These are phyloP conservation scores for Rhyacichthys aspro DNA, from an alignment of 2,797 vertebrate genomes.

Conservation along the genomic window DNA sequence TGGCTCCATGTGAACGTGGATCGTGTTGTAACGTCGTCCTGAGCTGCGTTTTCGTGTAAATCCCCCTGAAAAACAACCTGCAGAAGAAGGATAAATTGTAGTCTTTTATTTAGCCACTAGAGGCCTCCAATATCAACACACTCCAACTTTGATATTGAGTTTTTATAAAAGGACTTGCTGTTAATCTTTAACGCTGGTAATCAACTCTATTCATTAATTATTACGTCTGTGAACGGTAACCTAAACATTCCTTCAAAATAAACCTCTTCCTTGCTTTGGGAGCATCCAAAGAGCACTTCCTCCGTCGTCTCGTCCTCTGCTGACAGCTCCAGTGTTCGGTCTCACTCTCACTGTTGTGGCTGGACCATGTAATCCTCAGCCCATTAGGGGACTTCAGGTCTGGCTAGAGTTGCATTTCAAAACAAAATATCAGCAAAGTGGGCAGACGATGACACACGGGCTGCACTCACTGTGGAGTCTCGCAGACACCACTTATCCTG, in stretches of 20 bases:
- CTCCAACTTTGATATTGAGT: too few species aligned
- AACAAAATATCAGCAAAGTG: slow-evolving; percentile 13
- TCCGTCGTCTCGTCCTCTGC: slow-evolving; percentile 53
- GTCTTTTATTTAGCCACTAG: too few species aligned
- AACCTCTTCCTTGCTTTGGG: not conserved
- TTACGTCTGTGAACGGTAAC: not conserved
- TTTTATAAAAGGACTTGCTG: not conserved
- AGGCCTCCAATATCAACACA: too few species aligned
- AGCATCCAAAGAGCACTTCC: slow-evolving; percentile 23
- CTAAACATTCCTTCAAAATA: not conserved
- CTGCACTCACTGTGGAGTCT: not conserved
- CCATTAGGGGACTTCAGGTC: slow-evolving; percentile 46
- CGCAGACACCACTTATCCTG: slow-evolving; percentile 30
- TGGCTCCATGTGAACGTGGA: too few species aligned
- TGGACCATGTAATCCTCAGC: slow-evolving; percentile 48
- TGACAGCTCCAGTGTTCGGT: slow-evolving; percentile 49
- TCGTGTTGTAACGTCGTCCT: too few species aligned
- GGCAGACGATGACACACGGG: not conserved
- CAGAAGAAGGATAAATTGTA: too few species aligned
- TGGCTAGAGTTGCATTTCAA: slow-evolving; percentile 43
- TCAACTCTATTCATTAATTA: not conserved
- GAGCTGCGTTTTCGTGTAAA: too few species aligned
- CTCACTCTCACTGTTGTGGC: slow-evolving; percentile 10
- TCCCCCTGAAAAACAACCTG: too few species aligned
- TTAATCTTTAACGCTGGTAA: not conserved